These are phyloP conservation scores for Ictalurus punctatus DNA, from an alignment of 2,113 vertebrate genomes.

Conservation along the genomic window DNA sequence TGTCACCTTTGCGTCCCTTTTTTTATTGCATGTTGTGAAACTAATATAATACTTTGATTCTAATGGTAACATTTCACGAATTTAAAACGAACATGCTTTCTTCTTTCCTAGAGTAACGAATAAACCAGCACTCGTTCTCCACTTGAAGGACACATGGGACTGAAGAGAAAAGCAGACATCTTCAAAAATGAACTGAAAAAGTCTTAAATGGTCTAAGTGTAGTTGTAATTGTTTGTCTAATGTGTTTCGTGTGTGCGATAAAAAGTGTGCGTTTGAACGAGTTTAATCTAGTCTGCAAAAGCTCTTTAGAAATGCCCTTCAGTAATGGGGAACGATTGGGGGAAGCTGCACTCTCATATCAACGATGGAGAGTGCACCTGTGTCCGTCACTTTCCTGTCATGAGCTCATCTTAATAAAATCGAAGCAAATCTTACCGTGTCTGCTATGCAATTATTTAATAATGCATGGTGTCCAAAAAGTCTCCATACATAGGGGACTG, in stretches of 20 bases:
- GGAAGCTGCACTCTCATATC: constrained; percentile 65
- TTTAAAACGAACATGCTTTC: not conserved
- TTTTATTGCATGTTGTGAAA: not conserved
- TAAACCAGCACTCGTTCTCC: constrained; percentile 12
- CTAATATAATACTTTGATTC: not conserved
- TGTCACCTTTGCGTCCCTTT: not conserved
- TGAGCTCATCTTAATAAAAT: constrained; percentile 53
- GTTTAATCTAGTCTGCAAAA: not conserved
- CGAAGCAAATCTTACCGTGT: constrained; percentile 45
- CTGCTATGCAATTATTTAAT: not conserved
- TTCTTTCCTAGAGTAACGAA: constrained; percentile 39
- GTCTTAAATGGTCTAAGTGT: constrained; percentile 45
- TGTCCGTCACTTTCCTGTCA: constrained; percentile 50
- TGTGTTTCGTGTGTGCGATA: constrained; percentile 8
- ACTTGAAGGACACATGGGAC: constrained; percentile 3
- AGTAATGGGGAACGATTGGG: constrained; percentile 36
- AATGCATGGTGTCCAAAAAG: not conserved
- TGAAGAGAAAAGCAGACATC: constrained; percentile 32
- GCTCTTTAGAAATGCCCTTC: not conserved
- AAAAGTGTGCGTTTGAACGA: not conserved
- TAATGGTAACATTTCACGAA: not conserved
- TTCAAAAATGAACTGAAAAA: constrained; percentile 38
- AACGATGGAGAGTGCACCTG: constrained; percentile 65
- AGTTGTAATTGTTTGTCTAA: constrained; percentile 19
- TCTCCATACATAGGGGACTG: too few relatives aligned